phyloP scores from a whole-genome alignment of 2,888 invertebrate genomes.

The Xestia xanthographa region DNA sequence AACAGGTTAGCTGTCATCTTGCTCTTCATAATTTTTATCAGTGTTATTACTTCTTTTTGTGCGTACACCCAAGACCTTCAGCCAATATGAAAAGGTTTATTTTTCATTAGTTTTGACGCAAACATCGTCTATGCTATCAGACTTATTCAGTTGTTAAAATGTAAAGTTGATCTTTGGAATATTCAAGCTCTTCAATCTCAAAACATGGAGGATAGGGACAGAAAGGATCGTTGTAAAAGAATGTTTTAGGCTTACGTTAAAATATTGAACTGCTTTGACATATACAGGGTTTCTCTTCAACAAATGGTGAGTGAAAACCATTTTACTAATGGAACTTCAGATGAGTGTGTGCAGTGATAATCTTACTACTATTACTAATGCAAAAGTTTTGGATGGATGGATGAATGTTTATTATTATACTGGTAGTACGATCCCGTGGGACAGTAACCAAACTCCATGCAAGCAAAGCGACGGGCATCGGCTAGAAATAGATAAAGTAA shows the following conservation, averaged over 20 bases:
- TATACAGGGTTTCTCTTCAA: slow-evolving; percentile 4
- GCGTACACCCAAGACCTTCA: background rate
- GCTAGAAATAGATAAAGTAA: background rate
- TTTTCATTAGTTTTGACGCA: slow-evolving; percentile 14
- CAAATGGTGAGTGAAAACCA: slow-evolving; percentile 5
- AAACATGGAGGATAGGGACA: background rate
- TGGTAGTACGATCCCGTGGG: too few species aligned
- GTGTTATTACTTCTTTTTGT: background rate
- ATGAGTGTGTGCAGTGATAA: background rate
- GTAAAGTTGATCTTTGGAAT: slow-evolving; percentile 47
- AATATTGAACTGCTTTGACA: slow-evolving; percentile 34
- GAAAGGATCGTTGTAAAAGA: background rate
- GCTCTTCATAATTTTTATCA: background rate
- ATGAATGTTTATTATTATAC: too few species aligned
- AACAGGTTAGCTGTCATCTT: background rate
- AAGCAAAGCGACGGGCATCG: too few species aligned
- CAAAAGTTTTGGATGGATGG: too few species aligned
- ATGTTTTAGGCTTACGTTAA: slow-evolving; percentile 26
- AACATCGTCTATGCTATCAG: slow-evolving; percentile 30
- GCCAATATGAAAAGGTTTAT: background rate
- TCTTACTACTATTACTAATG: too few species aligned
- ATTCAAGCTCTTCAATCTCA: background rate
- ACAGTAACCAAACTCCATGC: too few species aligned
- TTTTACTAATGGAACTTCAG: background rate
- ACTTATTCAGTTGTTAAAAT: slow-evolving; percentile 24